Evolutionary conservation across 2,888 invertebrate genomes (phyloP), one percentile per base, ranked within the genome.

Genomic region (Druceiella hillmani): DNA sequence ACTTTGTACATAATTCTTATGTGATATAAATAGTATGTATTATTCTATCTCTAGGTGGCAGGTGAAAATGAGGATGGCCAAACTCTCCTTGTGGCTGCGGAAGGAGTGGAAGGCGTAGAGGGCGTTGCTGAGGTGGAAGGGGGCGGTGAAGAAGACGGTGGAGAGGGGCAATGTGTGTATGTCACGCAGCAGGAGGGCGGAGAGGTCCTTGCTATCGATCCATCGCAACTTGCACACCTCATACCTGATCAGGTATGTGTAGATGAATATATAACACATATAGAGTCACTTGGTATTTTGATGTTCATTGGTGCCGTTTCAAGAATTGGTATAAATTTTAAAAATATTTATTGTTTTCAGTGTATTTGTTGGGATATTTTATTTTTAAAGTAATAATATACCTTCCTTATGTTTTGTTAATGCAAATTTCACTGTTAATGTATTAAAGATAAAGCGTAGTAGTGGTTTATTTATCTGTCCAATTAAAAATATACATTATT

Each of bases 21-120:
- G 22, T 22, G n/a, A 22, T 22, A 22, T 22, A 22, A 22, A 22
- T 7, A 22, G n/a, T n/a, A n/a, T n/a, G n/a, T n/a, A n/a, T n/a
- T 24, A 27, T 45, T 45, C 12, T 30, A 38, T 39, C 43, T 26
- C 45, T 55, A 80, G 72, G 83, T 84, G 17, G 80, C 83, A 1
- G 83, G 87, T n/a, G 85, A 87, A 53, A 85, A 84, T 49, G 83
- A 84, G 47, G 83, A 81, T 28, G 85, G 85, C 0, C 85, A 86
- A 55, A 85, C 85, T 1, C 68, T 86, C 43, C 60, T 87, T 30
- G 80, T 86, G 29, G 61, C 61, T 3, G 81, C 84, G 2, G 80
- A 82, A 43, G 81, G 78, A 1, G 78, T 78, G 6, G 78, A 82
- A 49, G 82, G 82, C 1, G 9, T 10, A n/a, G n/a, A n/a, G n/a